These are phyloP conservation scores for Sinocyclocheilus rhinocerous DNA, from an alignment of 2,113 vertebrate genomes.

Conservation along the genomic window DNA sequence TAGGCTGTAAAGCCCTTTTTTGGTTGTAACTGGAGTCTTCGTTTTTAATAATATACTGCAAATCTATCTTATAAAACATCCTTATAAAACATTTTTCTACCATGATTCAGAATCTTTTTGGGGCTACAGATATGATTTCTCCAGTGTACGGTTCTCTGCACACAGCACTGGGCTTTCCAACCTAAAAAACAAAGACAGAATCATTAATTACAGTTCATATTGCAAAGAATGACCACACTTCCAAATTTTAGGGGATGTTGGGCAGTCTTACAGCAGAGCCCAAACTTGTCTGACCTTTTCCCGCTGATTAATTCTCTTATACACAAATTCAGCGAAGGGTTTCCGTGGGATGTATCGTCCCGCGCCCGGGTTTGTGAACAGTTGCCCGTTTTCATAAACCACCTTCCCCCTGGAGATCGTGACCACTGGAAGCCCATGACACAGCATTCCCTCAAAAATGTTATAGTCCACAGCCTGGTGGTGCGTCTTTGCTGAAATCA, in stretches of 20 bases:
- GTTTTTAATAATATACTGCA: neutral
- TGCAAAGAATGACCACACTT: neutral
- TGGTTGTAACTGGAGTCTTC: neutral
- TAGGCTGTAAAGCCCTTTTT: neutral
- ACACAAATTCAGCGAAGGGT: constrained; percentile 89
- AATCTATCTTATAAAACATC: neutral
- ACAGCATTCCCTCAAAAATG: constrained; percentile 98
- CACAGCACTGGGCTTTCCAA: constrained; percentile 82
- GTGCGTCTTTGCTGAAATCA: constrained; percentile 92
- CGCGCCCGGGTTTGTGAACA: constrained; percentile 79
- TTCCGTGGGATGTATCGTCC: constrained; percentile 85
- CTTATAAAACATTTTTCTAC: neutral
- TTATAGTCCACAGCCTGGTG: constrained; percentile 96
- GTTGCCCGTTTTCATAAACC: constrained; percentile 84
- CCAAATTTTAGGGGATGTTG: neutral
- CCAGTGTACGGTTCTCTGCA: constrained; percentile 81
- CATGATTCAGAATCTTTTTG: neutral
- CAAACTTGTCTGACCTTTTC: constrained; percentile 77
- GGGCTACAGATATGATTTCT: constrained; percentile 63
- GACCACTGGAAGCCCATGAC: constrained; percentile 87
- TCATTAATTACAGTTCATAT: neutral
- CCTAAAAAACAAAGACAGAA: constrained; percentile 73
- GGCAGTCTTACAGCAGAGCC: neutral
- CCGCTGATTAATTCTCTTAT: constrained; percentile 84
- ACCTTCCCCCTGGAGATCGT: constrained; percentile 92